Base-by-base conservation (phyloP, 2,888 invertebrate species). In the Macrosiphum euphorbiae region DNA sequence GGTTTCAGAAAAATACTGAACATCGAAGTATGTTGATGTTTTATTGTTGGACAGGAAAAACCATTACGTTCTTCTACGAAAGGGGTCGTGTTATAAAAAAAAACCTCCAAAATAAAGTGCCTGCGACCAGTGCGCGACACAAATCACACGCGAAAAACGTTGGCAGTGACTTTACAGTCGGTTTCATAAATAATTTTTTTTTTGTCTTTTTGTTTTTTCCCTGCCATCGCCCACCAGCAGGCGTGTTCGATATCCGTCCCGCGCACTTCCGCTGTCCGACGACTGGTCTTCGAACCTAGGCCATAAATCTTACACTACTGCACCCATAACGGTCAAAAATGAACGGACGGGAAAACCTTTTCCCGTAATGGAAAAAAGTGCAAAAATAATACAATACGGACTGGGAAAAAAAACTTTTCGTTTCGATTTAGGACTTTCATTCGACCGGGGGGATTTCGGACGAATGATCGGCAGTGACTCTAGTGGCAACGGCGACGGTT, bases 301-400 rank as follows among this genome's bases (percentile, higher is more conserved):
- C 93, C 85, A 94, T 94, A 94, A 94, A 94, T 94, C 93, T 94
- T 94, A 90, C 52, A 20, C 84, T 44, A 61, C 61, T 61, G 90
- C 86, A 86, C 90, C 90, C 93, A 94, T 94, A 94, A 94, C 93
- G 93, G 93, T 94, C 93, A 94, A 94, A 94, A 94, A 94, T 94
- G 90, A 94, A 90, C 85, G 89, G 61, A 90, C 84, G 93, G 93
- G 35, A 94, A 94, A 94, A 94, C 93, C 93, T 94, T 94, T 94
- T 94, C 93, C 85, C 93, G 93, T 94, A 94, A 94, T 94, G 93
- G 93, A 90, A 94, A 92, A 94, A 94, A 94, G 93, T 94, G 90
- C 93, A 90, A 94, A 94, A 94, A 94, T 94, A 94, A 94, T 94
- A 90, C 93, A 90, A 94, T 90, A 50, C 85, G 85, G 47, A 52